Evolutionary conservation across 2,888 invertebrate species (phyloP).

Genomic region (Craniophora ligustri): DNA sequence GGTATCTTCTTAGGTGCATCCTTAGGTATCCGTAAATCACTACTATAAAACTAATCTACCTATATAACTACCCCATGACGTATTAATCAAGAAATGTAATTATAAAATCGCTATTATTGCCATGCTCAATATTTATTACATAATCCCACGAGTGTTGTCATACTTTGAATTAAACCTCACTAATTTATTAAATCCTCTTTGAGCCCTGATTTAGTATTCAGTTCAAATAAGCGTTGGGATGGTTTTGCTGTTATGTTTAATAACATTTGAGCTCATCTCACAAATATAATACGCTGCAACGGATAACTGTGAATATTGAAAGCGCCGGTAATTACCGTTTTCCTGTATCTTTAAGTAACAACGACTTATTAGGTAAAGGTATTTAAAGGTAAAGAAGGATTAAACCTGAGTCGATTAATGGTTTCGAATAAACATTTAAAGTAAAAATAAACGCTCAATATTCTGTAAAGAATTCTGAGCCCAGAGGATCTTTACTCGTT

Average conservation of each 20-base stretch:
- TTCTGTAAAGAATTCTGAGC: no score
- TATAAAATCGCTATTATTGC: conserved; percentile 1
- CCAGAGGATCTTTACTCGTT: no score
- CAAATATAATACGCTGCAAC: conserved; percentile 15
- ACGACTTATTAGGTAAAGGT: no score
- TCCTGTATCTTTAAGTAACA: no score
- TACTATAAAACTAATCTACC: no score
- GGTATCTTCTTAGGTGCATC: no score
- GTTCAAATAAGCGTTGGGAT: conserved; percentile 18
- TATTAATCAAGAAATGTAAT: not conserved
- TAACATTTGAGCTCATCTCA: conserved; percentile 5
- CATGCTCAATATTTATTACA: conserved; percentile 19
- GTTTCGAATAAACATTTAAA: not conserved
- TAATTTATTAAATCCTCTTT: conserved; percentile 35
- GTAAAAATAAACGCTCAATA: not conserved
- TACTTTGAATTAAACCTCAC: conserved; percentile 3
- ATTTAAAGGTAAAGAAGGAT: no score
- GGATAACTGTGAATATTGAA: conserved; percentile 8
- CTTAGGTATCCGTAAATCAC: no score
- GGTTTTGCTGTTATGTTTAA: conserved; percentile 3
- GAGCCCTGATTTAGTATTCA: conserved; percentile 29
- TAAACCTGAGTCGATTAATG: not conserved
- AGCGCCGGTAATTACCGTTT: conserved; percentile 14
- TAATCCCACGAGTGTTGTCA: conserved; percentile 9
- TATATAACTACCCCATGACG: no score